Evolutionary conservation across 2,113 vertebrate species (phyloP), one percentile per base, ranked within the genome.

Genomic region (Phoxinus phoxinus): DNA sequence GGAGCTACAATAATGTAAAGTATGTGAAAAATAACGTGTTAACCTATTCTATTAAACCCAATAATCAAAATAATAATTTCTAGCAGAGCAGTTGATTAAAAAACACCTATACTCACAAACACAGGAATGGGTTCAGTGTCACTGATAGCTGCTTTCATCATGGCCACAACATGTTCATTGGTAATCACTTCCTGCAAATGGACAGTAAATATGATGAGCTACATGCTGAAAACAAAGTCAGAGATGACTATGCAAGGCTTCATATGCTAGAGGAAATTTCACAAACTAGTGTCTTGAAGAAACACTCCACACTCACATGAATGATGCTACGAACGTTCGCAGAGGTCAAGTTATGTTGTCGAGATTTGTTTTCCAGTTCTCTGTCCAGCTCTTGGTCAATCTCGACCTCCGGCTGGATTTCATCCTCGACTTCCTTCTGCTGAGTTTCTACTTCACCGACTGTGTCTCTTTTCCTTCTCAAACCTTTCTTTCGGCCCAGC

Each of bases 131-230:
- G 96, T 63, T 98, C 96, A 0, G 96, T 98, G 87, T 99, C 96
- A 1, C 96, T 97, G 90, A 99, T 99, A 76, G 98, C 98, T 2
- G 98, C 98, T 89, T 98, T 99, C 97, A 99, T 98, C 98, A 99
- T 99, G 73, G 98, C 98, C 75, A 99, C 97, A 2, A 99, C 98
- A 0, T 99, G 98, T 25, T 99, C 98, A 0, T 99, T 99, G 3
- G 98, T 99, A 91, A 99, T 99, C 59, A 99, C 98, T 82, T 99
- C 98, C 98, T 99, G 90, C 41, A 83, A 48, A 51, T 3, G 74
- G 59, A 87, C 11, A 30, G 72, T 10, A n/a, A 76, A 76, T 6
- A 76, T 53, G 27, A 17, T 32, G 46, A 76, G 44, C 25, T 32
- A 11, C 44, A 17, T 19, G 23, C 41, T 75, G 44, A 27, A 27